phyloP scores from a whole-genome alignment of 2,113 vertebrate genomes.

The Cyanistes caeruleus region DNA sequence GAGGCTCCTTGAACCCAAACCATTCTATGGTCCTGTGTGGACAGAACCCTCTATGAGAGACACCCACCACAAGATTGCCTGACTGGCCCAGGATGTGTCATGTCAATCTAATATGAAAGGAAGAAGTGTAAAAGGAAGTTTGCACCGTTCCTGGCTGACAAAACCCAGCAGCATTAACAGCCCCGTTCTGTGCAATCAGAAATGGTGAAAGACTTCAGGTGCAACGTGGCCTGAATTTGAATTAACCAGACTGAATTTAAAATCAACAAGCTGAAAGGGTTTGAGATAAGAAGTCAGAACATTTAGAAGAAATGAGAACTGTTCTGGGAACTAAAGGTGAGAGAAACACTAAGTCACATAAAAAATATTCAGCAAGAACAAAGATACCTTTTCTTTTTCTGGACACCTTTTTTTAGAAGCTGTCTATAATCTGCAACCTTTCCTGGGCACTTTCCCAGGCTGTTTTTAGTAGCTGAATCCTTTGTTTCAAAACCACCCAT shows the following conservation, averaged over 20 bases:
- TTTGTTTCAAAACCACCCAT: constrained; percentile 66
- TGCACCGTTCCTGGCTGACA: background rate
- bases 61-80: background rate
- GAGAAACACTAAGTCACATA: constrained; percentile 38
- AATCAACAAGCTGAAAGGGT: constrained; percentile 50
- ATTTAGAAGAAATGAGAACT: constrained; percentile 58
- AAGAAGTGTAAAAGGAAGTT: background rate
- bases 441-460: constrained; percentile 30
- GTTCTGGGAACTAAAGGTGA: constrained; percentile 60
- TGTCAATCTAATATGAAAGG: background rate
- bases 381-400: constrained; percentile 28
- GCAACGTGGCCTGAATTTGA: constrained; percentile 31
- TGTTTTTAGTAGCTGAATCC: constrained; percentile 50
- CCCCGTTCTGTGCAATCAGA: background rate
- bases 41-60: background rate
- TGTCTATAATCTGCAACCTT: constrained; percentile 39
- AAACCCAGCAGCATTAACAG: background rate
- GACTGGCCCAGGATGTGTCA: background rate
- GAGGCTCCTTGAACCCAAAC: background rate
- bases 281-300: constrained; percentile 54
- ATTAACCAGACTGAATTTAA: constrained; percentile 49
- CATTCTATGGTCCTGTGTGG: background rate
- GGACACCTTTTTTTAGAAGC: constrained; percentile 42
- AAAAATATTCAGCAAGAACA: constrained; percentile 39
- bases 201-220: background rate